Base-by-base conservation (phyloP, 2,888 invertebrate genomes). In the Diploptera punctata region DNA sequence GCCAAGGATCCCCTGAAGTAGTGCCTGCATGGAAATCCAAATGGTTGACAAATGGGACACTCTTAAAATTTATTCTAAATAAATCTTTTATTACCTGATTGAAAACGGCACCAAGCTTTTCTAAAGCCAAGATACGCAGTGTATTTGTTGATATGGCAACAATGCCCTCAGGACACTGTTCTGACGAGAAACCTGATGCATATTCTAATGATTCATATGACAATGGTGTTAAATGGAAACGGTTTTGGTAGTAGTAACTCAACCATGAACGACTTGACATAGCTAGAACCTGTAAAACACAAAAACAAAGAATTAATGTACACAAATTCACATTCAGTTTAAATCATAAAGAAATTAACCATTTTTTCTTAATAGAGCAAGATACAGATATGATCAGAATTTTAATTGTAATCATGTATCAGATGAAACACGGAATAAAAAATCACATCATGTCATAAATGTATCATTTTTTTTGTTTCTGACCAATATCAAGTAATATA, bases 111-210 rank as follows among this genome's bases (percentile, higher is more conserved):
- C 99, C 99, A 1, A 99, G 85, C 82, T 99, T 99, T 82, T 99
- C 99, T 70, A 99, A 85, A 0, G 99, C 98, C 82, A 99, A 89
- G 87, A 99, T 99, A 80, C 98, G 88, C 68, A 99, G 85, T 0
- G 99, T 99, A 81, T 99, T 99, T 1, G 97, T 95, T 0, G 98
- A 97, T 81, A 99, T 99, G 0, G 99, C 99, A 0, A 99, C 99
- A 77, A 99, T 97, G 77, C 99, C 99, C 83, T 99, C 99, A 0
- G 98, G 97, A 86, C 99, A 99, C 83, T 99, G 99, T 83, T 99
- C 99, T 77, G 89, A 89, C 1, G 88, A 87, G 83, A 99, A 99
- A 2, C 98, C 98, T 1, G 98, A 97, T 0, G 99, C 99, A 84
- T 96, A 98, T 81, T 99, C 99, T 72, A 99, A 84, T 71, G 96